Base-by-base conservation (phyloP, 2,888 invertebrate species). In the Drosophila seclusa region DNA sequence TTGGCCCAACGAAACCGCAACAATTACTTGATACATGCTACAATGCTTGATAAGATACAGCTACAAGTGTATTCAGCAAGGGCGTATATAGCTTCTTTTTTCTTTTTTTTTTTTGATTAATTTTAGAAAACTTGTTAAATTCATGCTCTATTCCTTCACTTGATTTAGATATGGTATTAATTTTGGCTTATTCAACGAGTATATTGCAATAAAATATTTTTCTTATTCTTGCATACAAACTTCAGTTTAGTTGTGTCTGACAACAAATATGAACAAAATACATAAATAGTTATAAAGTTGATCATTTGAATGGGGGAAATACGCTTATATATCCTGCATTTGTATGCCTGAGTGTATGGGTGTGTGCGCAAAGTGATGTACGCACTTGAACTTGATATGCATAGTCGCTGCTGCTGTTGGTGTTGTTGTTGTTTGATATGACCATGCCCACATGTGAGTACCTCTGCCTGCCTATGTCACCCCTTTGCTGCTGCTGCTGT, bases 311-410 rank as follows among this genome's bases (percentile, higher is more conserved):
- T 13, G 21, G 45, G 13, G 13, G 7, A 45, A 16, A 16, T 29
- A n/a, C 11, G 18, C 16, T 21, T 18, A 45, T 16, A 45, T 54
- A 38, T 38, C 36, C 54, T 54, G 54, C 18, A 34, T 13, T 11
- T 48, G 27, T 32, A 49, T 34, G 32, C 16, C 42, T 59, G 4
- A 48, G 24, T 61, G 32, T 24, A 13, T 8, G 31, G n/a, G 38
- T 38, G 21, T 52, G 50, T 66, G 66, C 65, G 40, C 40, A 42
- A 65, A 65, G 64, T 64, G 62, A 16, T 29, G 59, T 66, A 66
- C 62, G 78, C 68, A 74, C 78, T 80, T 78, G 78, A 78, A 78
- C 80, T 78, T 76, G 76, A 73, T 80, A 76, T 69, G 68, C 55
- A 65, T 42, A 61, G 55, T 65, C 36, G 49, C 31, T 57, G 54